These are phyloP conservation scores for Hemiscyllium ocellatum DNA, from an alignment of 2,113 vertebrate species.

Conservation along the genomic window DNA sequence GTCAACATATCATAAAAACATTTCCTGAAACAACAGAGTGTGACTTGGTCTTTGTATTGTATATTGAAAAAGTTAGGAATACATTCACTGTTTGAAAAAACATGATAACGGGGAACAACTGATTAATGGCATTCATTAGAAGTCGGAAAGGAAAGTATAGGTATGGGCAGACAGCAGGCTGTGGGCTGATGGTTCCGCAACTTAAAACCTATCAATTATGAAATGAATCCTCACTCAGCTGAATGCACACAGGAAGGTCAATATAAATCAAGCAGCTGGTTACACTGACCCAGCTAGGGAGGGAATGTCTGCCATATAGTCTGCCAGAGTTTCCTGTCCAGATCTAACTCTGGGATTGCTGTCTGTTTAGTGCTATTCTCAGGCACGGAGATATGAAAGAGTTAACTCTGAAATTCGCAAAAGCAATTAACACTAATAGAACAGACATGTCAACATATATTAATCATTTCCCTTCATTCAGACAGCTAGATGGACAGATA, in stretches of 20 bases:
- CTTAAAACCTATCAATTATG: background rate
- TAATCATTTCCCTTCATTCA: background rate
- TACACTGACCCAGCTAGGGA: conserved; percentile 17
- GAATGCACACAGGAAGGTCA: conserved; percentile 2
- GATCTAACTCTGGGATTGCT: background rate
- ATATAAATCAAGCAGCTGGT: conserved; percentile 34
- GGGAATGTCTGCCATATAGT: conserved; percentile 22
- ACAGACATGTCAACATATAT: background rate
- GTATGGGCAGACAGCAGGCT: background rate
- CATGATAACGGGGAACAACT: background rate
- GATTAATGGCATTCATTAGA: background rate
- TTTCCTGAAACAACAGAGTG: conserved; percentile 13
- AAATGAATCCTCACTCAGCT: conserved; percentile 3
- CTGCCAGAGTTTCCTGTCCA: conserved; percentile 21
- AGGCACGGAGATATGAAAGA: background rate
- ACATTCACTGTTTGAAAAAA: conserved; percentile 21
- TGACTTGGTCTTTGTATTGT: background rate
- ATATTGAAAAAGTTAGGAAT: background rate
- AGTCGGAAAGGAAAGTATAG: background rate
- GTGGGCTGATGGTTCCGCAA: no score
- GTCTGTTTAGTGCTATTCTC: background rate
- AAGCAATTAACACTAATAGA: background rate
- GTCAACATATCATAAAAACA: conserved; percentile 10
- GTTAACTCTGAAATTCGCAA: background rate
- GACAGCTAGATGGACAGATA: background rate